phyloP scores from a whole-genome alignment of 2,888 invertebrate genomes.

The Ochropleura plecta region DNA sequence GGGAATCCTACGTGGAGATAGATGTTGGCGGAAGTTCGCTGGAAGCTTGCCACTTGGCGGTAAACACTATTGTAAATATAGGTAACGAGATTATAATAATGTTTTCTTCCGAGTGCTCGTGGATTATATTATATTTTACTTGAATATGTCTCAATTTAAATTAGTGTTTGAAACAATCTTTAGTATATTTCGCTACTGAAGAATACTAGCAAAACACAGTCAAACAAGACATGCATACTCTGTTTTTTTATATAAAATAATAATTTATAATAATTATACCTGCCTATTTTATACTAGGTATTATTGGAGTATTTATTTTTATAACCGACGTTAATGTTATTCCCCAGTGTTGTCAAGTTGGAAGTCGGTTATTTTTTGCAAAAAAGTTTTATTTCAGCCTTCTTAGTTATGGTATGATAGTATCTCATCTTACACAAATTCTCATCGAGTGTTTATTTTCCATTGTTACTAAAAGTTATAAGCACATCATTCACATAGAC shows the following conservation, averaged over 20 bases:
- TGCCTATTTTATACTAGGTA: neutral
- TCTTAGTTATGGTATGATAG: no score
- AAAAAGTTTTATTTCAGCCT: no score
- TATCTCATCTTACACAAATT: no score
- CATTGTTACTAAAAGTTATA: no score
- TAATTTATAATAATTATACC: no score
- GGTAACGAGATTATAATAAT: conserved; percentile 49
- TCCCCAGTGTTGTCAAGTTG: neutral
- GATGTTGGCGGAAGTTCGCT: conserved; percentile 67
- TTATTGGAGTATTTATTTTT: neutral
- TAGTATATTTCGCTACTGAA: neutral
- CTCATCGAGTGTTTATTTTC: no score
- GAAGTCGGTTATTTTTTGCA: no score
- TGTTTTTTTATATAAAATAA: neutral
- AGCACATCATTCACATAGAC: no score
- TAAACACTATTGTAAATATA: conserved; percentile 63
- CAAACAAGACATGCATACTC: neutral
- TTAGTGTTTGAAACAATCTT: neutral
- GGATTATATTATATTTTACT: neutral
- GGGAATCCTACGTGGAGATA: conserved; percentile 48
- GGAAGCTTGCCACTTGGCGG: conserved; percentile 79
- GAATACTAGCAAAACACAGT: neutral
- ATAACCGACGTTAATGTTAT: neutral
- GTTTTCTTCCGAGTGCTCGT: conserved; percentile 12
- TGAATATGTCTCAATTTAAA: neutral